A percentile compares a stretch with the other conserved stretches of the same genome.
These are phyloP conservation scores for Diacarnus erythraeanus DNA, from an alignment of 37 sponge, comb jelly and placozoan genomes.

Conservation along the genomic window DNA sequence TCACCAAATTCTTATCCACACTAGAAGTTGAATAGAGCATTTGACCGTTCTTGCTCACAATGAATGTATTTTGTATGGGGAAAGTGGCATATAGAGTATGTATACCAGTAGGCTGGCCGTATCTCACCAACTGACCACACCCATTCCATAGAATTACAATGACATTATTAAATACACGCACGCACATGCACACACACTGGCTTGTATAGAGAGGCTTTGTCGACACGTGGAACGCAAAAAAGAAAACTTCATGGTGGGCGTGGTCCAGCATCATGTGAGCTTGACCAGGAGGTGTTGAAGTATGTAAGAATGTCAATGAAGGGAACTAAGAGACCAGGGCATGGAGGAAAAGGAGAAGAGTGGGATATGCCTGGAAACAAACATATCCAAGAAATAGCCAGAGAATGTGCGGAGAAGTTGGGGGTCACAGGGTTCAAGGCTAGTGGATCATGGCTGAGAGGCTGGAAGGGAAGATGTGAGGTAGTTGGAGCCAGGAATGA, in stretches of 20 bases:
- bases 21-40: too few species aligned
- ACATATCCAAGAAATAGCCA: conserved; percentile 41
- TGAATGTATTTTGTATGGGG: too few species aligned
- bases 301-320: conserved; percentile 14
- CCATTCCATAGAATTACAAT: too few species aligned
- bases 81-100: too few species aligned
- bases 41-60: too few species aligned
- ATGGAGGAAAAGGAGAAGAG: too few species aligned
- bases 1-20: too few species aligned
- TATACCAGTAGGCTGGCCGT: too few species aligned
- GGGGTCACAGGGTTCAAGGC: conserved; percentile 64
- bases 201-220: conserved; percentile 4
- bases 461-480: conserved; percentile 60
- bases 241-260: conserved; percentile 51
- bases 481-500: not conserved
- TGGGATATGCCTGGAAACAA: conserved; percentile 50
- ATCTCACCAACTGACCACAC: too few species aligned
- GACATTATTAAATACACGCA: too few species aligned
- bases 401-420: conserved; percentile 26
- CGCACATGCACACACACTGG: too few species aligned
- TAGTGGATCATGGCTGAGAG: conserved; percentile 58
- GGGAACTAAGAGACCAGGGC: conserved; percentile 4
- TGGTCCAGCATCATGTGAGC: conserved; percentile 46
- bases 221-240: conserved; percentile 36
- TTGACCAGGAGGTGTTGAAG: conserved; percentile 60